Percentiles rank a stretch among this genome's conserved stretches.
Evolutionary conservation across 2,797 vertebrate genomes (phyloP).

Genomic region (Hyperoplus lanceolatus): DNA sequence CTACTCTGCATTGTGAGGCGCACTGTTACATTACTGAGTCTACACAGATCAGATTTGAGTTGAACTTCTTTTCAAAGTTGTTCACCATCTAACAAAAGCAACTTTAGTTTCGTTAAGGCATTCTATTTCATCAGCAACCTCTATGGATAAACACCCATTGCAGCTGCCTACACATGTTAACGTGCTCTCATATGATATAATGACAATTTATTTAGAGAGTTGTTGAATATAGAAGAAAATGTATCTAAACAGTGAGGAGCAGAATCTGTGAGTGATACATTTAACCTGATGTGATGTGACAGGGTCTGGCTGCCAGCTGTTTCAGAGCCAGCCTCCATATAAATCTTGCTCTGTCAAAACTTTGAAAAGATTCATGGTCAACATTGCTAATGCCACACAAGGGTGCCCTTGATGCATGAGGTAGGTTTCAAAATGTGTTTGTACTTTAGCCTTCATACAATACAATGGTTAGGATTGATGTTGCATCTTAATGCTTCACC

Average conservation of each 20-base stretch:
- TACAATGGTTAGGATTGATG: constrained; percentile 5
- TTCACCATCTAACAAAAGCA: not conserved
- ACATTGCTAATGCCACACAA: constrained; percentile 25
- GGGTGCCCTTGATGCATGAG: constrained; percentile 30
- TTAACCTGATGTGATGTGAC: constrained; percentile 10
- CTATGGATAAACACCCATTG: not conserved
- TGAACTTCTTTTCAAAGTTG: not conserved
- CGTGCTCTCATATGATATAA: too few species aligned
- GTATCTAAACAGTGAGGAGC: not conserved
- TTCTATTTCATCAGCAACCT: not conserved
- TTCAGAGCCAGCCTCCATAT: constrained; percentile 3
- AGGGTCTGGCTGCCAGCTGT: not conserved
- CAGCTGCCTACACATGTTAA: not conserved
- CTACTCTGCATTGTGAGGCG: not conserved
- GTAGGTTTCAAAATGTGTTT: not conserved
- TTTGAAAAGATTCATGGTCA: constrained; percentile 30
- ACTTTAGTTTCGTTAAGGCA: not conserved
- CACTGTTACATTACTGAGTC: not conserved
- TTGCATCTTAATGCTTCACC: not conserved
- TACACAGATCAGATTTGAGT: constrained; percentile 6
- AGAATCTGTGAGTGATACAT: not conserved
- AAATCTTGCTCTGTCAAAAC: constrained; percentile 17
- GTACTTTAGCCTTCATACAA: constrained; percentile 4
- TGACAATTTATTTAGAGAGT: not conserved
- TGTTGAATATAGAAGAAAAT: not conserved